A percentile compares a stretch with the other conserved stretches of the same genome.
phyloP scores from a whole-genome alignment of 2,113 vertebrate genomes.

The Grammomys surdaster region DNA sequence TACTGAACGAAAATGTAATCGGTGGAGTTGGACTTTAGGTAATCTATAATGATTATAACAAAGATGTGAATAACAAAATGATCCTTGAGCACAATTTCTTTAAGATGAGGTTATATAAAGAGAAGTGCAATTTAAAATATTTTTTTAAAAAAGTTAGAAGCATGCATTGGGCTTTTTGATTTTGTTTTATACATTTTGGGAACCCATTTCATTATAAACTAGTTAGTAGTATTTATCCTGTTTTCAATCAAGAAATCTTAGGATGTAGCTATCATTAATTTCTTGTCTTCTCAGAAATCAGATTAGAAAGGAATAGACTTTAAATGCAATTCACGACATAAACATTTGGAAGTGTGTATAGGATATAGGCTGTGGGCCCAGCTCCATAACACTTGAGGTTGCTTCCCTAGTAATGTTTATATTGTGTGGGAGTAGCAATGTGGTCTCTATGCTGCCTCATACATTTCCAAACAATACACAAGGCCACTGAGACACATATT shows the following conservation, averaged over 20 bases:
- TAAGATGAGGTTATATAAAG: background rate
- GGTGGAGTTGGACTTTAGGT: constrained; percentile 12
- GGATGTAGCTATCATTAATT: background rate
- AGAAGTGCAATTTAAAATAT: background rate
- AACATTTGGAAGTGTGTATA: background rate
- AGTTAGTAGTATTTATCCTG: background rate
- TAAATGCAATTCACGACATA: background rate
- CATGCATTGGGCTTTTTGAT: background rate
- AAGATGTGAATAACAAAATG: background rate
- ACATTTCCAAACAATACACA: background rate
- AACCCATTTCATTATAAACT: background rate
- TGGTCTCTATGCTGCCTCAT: background rate
- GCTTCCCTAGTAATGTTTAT: background rate
- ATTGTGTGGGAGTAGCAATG: background rate
- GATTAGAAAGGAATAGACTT: background rate
- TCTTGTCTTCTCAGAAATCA: background rate
- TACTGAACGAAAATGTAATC: constrained; percentile 10
- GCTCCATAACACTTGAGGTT: background rate
- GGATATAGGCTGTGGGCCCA: background rate
- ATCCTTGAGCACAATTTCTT: background rate
- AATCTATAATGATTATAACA: constrained; percentile 23
- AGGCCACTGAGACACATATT: rapidly evolving
- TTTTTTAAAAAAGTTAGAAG: background rate
- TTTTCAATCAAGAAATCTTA: background rate
- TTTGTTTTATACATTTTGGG: background rate